Base-by-base conservation (phyloP, 2,888 invertebrate species). In the Mythimna albipuncta region DNA sequence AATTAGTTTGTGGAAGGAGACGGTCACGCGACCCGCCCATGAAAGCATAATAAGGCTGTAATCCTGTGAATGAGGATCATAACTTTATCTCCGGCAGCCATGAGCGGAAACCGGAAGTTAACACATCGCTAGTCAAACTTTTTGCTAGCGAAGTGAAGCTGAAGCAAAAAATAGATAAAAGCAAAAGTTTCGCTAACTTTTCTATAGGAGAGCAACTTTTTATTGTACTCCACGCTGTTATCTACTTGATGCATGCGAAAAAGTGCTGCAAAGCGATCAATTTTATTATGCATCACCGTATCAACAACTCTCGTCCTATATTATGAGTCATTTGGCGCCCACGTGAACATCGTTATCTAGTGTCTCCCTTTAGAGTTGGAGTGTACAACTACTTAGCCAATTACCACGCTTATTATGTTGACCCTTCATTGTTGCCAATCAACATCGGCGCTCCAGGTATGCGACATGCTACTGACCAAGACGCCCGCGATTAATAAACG, bases 381-480 rank as follows among this genome's bases (percentile, higher is more conserved):
- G 72, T 66, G 76, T 78, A 77, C 70, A 84, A 69, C 81, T 77
- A 52, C 41, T 61, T 59, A 71, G 47, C 52, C 86, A 87, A 87
- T 90, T 88, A 89, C 58, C 52, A 61, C 76, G 65, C 77, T 91
- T 89, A 89, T 91, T 87, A 86, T 85, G 85, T 90, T 91, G 92
- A 93, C 92, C 92, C 91, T 91, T 89, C 88, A 89, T 85, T 85
- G 80, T 89, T 89, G 87, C 89, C 90, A 92, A 93, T 92, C 90
- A 90, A 85, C 89, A 77, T 79, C 81, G 87, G 91, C 82, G 89
- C 88, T 87, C 84, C 77, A 83, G 90, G 92, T 92, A 92, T 89
- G 92, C 89, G 88, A 87, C 88, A 85, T 84, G 86, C 87, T 84
- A 86, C 84, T 85, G 84, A 82, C 81, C 84, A 81, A 84, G 85